These are phyloP conservation scores for Timema cristinae DNA, from an alignment of 2,888 invertebrate species.

Conservation along the genomic window DNA sequence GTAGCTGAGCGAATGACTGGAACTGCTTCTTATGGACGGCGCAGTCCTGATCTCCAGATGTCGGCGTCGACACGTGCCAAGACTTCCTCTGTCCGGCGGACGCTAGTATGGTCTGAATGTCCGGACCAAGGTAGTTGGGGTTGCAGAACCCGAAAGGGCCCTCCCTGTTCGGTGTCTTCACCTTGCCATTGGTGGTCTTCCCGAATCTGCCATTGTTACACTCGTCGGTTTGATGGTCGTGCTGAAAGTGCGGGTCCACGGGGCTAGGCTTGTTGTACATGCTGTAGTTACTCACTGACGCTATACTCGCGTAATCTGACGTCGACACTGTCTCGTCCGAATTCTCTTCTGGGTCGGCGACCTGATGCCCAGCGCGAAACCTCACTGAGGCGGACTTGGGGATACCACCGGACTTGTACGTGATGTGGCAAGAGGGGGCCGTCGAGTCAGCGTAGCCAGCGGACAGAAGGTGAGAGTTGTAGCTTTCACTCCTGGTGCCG, in stretches of 20 bases:
- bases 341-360: slow-evolving; percentile 52
- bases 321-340: slow-evolving; percentile 58
- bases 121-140: slow-evolving; percentile 70
- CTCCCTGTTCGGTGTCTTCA: slow-evolving; percentile 39
- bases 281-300: slow-evolving; percentile 48
- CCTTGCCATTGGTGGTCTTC: slow-evolving; percentile 7
- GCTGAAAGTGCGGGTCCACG: slow-evolving; percentile 17
- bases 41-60: slow-evolving; percentile 35
- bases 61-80: slow-evolving; percentile 26
- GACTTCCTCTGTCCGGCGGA: slow-evolving; percentile 28
- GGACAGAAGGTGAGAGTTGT: slow-evolving; percentile 50
- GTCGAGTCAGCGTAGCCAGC: slow-evolving; percentile 12
- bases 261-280: slow-evolving; percentile 26
- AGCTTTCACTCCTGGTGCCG: slow-evolving; percentile 49
- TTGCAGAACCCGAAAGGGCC: slow-evolving; percentile 67
- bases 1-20: slow-evolving; percentile 45
- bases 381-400: slow-evolving; percentile 57
- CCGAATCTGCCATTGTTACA: slow-evolving; percentile 3
- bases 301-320: slow-evolving; percentile 68
- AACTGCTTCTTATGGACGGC: slow-evolving; percentile 27
- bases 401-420: slow-evolving; percentile 41
- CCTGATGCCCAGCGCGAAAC: slow-evolving; percentile 46
- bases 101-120: slow-evolving; percentile 46
- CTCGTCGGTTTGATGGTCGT: slow-evolving; percentile 19
- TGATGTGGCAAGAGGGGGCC: slow-evolving; percentile 6